Evolutionary conservation across 2,113 vertebrate species (phyloP).

Genomic region (Hystrix cristata): DNA sequence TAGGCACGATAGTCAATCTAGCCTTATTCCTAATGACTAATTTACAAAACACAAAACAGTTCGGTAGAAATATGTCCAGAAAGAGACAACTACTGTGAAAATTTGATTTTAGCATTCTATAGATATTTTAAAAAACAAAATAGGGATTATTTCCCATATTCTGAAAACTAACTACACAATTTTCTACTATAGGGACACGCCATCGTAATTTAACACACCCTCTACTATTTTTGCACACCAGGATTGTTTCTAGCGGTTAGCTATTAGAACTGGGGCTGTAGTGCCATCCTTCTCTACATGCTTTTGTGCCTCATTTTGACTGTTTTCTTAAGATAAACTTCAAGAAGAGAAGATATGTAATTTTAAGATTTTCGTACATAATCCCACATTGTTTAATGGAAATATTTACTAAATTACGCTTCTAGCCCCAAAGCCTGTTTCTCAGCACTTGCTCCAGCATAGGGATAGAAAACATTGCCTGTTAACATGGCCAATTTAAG

Average conservation of each 20-base stretch:
- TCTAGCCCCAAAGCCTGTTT: not conserved
- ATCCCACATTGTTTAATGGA: conserved; percentile 17
- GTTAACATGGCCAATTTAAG: not conserved
- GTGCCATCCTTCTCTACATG: not conserved
- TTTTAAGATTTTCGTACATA: conserved; percentile 21
- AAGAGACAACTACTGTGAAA: conserved; percentile 15
- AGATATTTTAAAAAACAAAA: conserved; percentile 27
- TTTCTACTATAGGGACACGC: not conserved
- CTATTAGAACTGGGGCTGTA: not conserved
- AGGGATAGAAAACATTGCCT: not conserved
- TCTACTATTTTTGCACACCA: not conserved
- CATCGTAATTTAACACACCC: not conserved
- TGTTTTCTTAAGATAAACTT: conserved; percentile 32
- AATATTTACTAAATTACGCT: not conserved
- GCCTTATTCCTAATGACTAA: not conserved
- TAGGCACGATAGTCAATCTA: not conserved
- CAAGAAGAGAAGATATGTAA: not conserved
- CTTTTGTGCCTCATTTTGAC: not conserved
- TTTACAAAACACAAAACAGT: not conserved
- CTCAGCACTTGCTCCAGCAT: not conserved
- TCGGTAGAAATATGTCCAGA: not conserved
- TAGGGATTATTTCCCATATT: not conserved
- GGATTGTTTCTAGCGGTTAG: not conserved
- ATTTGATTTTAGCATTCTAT: not conserved
- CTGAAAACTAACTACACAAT: not conserved